phyloP scores from a whole-genome alignment of 1,140 invertebrate genomes.

The Temnothorax nylanderi region DNA sequence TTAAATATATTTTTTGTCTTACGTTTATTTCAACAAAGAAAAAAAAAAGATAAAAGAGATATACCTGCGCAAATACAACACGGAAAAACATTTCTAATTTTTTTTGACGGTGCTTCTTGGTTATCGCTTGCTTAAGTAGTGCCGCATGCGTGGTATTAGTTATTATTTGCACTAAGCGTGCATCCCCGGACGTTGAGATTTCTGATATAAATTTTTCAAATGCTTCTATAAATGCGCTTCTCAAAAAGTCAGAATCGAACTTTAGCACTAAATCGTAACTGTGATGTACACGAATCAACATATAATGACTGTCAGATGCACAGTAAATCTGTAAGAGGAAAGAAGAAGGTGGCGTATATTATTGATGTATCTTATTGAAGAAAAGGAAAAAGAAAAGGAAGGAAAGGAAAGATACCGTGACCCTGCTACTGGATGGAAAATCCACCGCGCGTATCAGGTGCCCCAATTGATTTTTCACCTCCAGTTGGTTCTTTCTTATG shows the following conservation, averaged over 20 bases:
- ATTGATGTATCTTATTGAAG: background rate
- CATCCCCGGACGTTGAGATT: conserved; percentile 62
- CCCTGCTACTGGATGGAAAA: conserved; percentile 63
- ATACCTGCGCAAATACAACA: conserved; percentile 85
- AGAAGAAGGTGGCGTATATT: background rate
- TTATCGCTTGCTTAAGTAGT: conserved; percentile 81
- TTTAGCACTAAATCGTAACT: conserved; percentile 88
- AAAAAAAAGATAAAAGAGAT: background rate
- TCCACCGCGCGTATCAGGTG: conserved; percentile 81
- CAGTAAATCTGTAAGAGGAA: conserved; percentile 70
- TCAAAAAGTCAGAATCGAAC: conserved; percentile 79
- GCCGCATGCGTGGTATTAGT: conserved; percentile 73
- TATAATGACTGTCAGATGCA: conserved; percentile 83
- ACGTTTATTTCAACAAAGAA: background rate
- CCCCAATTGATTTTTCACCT: conserved; percentile 78
- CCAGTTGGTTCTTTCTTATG: conserved; percentile 69
- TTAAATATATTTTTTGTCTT: background rate
- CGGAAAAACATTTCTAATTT: conserved; percentile 86
- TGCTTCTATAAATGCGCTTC: conserved; percentile 77
- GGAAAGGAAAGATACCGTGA: conserved; percentile 38
- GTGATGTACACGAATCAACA: conserved; percentile 86
- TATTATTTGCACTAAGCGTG: conserved; percentile 57
- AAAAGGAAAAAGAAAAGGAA: background rate
- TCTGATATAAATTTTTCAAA: conserved; percentile 79
- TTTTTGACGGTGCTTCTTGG: conserved; percentile 83